A percentile compares a stretch with the other conserved stretches of the same genome.
Evolutionary conservation across 2,113 vertebrate genomes (phyloP).

Genomic region (Vireo altiloquus): DNA sequence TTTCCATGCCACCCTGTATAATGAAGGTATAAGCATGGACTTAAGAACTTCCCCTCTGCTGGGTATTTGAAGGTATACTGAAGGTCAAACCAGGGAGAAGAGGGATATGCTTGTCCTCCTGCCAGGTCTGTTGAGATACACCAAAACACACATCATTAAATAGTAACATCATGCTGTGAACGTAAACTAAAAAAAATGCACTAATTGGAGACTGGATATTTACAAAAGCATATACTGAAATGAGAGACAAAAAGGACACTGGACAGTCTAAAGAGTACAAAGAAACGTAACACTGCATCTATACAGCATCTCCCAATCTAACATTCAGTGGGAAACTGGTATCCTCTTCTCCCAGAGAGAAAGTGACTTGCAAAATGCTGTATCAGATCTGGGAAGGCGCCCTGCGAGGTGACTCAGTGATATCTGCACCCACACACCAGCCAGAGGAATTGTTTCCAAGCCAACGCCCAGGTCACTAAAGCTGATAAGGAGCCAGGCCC

Average conservation of each 20-base stretch:
- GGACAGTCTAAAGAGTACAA: background rate
- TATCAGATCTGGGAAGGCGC: background rate
- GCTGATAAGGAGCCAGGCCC: background rate
- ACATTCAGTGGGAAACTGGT: background rate
- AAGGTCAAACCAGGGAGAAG: background rate
- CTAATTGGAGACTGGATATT: background rate
- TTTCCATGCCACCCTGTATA: background rate
- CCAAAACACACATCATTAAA: background rate
- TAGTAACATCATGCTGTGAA: background rate
- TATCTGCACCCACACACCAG: background rate
- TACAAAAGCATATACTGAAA: background rate
- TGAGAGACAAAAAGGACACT: background rate
- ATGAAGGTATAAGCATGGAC: background rate
- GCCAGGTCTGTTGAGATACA: background rate
- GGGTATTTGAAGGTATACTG: background rate
- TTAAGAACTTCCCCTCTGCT: background rate
- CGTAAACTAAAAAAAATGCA: background rate
- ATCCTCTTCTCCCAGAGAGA: background rate
- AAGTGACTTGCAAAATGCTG: background rate
- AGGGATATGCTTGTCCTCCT: background rate
- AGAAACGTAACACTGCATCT: background rate
- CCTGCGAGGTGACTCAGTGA: background rate
- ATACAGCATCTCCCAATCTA: background rate
- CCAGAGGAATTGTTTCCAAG: background rate
- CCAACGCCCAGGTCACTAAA: background rate